Evolutionary conservation across 92 coral and sea anemone species (phyloP), one percentile per base, ranked within the genome.

Genomic region (Zoanthus solanderi): DNA sequence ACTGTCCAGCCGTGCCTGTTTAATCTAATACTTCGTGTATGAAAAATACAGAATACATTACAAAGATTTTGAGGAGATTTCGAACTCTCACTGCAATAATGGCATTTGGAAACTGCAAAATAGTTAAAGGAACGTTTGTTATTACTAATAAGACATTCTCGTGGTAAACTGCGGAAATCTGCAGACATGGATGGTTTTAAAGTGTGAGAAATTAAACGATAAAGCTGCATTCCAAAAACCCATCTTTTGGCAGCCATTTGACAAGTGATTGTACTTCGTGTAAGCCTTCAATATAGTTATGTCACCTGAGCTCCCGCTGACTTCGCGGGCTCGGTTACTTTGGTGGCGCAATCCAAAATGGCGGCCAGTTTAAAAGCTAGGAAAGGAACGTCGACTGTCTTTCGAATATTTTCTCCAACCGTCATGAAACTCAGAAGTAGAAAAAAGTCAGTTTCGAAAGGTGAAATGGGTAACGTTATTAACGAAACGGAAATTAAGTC

Each of bases 341-440:
- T 34, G 89, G 61, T 73, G 89, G 63, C 89, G 89, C 88, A 78
- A 88, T 67, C 42, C 78, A 63, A 68, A 76, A 88, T 80, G 84
- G 76, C 74, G 78, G 78, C 80, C 88, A 56, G 71, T 63, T 65
- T 60, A 44, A 54, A 56, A 79, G 71, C 73, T 0, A 79, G 81
- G 9, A 73, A 52, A 18, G 78, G 69, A 53, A 60, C 47, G 42
- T 74, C 81, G 48, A 31, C 75, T 17, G 89, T 75, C 28, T 67
- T 87, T 77, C 86, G 85, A 46, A 81, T 87, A 81, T 29, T 72
- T 32, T 65, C 78, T 30, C 76, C 90, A 65, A 15, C 86, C 79
- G 86, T 69, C 65, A 89, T 83, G 79, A 72, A 89, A 47, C 76
- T 82, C 30, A 78, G 80, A 78, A 67, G 60, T 48, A 71, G 89